Percentiles rank a stretch among this genome's conserved stretches.
These are phyloP conservation scores for Sigmodon hispidus DNA, from an alignment of 2,113 vertebrate genomes.

Conservation along the genomic window DNA sequence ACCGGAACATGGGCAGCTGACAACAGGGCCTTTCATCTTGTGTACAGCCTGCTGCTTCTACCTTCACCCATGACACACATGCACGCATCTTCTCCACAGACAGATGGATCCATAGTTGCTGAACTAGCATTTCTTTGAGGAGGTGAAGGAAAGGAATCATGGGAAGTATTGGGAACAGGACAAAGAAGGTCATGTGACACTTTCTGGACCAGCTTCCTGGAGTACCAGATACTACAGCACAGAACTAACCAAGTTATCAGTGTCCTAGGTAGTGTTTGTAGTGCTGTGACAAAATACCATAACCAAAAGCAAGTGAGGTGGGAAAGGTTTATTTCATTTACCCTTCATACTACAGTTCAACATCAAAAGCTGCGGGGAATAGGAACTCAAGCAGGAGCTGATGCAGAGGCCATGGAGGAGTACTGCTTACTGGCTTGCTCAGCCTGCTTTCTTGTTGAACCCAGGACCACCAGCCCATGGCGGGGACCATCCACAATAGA, in stretches of 20 bases:
- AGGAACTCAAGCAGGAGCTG: not conserved
- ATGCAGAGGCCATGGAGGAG: not conserved
- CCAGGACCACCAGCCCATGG: not conserved
- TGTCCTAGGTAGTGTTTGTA: not conserved
- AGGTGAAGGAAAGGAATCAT: not conserved
- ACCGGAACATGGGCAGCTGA: not conserved
- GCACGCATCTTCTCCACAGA: not conserved
- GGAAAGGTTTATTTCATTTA: not conserved
- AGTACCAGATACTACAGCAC: not conserved
- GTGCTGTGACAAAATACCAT: not conserved
- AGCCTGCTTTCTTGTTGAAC: not conserved
- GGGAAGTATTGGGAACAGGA: not conserved
- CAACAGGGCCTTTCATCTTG: not conserved
- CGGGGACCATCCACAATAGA: not conserved
- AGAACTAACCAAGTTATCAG: not conserved
- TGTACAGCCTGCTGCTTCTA: not conserved
- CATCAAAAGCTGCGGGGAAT: not conserved
- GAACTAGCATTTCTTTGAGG: not conserved
- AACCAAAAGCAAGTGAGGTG: not conserved
- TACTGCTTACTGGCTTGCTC: not conserved
- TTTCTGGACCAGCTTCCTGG: not conserved
- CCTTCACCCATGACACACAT: not conserved
- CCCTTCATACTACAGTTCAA: not conserved
- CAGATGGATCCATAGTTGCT: not conserved
- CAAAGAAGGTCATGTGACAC: not conserved